Evolutionary conservation across 2,113 vertebrate species (phyloP).

Genomic region (Scytalopus superciliaris): DNA sequence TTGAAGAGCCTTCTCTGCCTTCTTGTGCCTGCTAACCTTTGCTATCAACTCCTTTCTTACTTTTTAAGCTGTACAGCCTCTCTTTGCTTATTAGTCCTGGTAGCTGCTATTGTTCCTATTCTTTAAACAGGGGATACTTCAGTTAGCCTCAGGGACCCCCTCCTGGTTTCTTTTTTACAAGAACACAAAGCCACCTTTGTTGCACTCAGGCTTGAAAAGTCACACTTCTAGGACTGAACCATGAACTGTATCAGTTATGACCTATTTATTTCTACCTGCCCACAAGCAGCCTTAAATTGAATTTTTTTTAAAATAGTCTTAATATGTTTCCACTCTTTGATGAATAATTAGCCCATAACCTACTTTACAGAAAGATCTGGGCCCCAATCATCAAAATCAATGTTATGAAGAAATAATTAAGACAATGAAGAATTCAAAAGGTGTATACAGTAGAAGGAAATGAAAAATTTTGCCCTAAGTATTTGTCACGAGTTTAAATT

Average conservation of each 20-base stretch:
- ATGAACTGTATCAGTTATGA: not conserved
- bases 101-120: not conserved
- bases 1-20: not conserved
- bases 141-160: not conserved
- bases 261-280: not conserved
- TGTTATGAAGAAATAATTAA: not conserved
- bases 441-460: rapidly evolving
- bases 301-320: not conserved
- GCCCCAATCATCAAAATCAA: not conserved
- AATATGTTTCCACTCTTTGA: not conserved
- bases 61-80: not conserved
- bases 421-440: not conserved
- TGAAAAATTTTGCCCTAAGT: not conserved
- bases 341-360: not conserved
- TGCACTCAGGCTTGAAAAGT: not conserved
- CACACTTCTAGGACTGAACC: not conserved
- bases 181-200: not conserved
- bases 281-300: not conserved
- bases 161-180: not conserved
- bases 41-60: not conserved
- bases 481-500: not conserved
- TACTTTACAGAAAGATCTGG: not conserved
- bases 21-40: not conserved
- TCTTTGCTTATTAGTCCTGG: not conserved
- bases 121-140: not conserved